These are phyloP conservation scores for Centropyge bicolor DNA, from an alignment of 2,797 vertebrate species.

Conservation along the genomic window DNA sequence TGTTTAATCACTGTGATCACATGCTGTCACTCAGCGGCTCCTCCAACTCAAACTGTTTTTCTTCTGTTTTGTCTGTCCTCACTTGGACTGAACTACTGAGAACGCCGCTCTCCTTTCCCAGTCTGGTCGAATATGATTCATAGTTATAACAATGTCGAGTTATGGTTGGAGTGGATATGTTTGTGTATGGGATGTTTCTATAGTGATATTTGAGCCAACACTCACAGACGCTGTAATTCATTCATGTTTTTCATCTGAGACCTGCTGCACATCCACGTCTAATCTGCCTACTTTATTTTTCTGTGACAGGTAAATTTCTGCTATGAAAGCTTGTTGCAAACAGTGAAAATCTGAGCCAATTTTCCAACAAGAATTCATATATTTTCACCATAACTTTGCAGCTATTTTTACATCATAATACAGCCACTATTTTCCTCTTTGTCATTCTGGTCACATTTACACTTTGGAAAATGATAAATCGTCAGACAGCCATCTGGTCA, in stretches of 20 bases:
- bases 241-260: no score
- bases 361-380: not conserved
- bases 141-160: no score
- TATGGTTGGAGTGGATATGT: no score
- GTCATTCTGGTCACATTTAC: not conserved
- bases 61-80: not conserved
- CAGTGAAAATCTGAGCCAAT: not conserved
- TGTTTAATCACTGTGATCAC: constrained; percentile 47
- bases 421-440: not conserved
- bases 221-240: not conserved
- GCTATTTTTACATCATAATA: not conserved
- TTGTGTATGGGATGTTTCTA: not conserved
- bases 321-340: not conserved
- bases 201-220: not conserved
- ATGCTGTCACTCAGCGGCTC: constrained; percentile 22
- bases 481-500: not conserved
- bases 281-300: not conserved
- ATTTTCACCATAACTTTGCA: not conserved
- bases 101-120: no score
- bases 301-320: not conserved
- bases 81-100: not conserved
- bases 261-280: no score
- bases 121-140: no score
- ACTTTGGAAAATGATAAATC: not conserved
- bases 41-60: not conserved